These are phyloP conservation scores for Cantharis nigra DNA, from an alignment of 2,888 invertebrate species.

Conservation along the genomic window DNA sequence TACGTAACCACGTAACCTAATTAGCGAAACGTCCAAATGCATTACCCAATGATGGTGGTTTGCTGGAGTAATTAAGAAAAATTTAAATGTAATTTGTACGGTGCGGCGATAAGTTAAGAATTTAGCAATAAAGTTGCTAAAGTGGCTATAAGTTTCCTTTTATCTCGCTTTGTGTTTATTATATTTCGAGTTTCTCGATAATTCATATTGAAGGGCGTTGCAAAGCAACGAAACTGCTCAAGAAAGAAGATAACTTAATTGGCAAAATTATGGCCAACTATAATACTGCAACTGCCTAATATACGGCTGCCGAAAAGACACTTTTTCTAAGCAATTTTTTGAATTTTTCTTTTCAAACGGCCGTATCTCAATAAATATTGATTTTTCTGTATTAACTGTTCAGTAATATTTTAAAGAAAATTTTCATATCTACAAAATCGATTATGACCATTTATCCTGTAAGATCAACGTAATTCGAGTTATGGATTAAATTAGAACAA, in stretches of 20 bases:
- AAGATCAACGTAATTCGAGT: too few relatives aligned
- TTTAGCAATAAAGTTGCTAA: slow-evolving; percentile 27
- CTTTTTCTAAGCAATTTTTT: too few relatives aligned
- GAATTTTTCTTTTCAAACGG: too few relatives aligned
- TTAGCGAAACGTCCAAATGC: not conserved
- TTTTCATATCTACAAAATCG: too few relatives aligned
- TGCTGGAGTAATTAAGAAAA: not conserved
- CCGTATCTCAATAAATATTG: too few relatives aligned
- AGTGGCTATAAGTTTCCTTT: slow-evolving; percentile 25
- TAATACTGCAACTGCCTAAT: not conserved
- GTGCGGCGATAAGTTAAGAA: not conserved
- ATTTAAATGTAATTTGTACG: not conserved
- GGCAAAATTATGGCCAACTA: not conserved
- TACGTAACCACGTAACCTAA: not conserved
- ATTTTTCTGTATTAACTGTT: too few relatives aligned
- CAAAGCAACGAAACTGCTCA: not conserved
- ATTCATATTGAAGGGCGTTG: not conserved
- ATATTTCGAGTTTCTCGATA: not conserved
- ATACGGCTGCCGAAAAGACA: too few relatives aligned
- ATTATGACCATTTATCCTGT: too few relatives aligned
- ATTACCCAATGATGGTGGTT: not conserved
- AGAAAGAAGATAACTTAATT: not conserved
- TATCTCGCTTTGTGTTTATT: slow-evolving; percentile 17
- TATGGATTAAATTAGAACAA: too few relatives aligned
- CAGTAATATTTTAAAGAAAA: too few relatives aligned